A percentile compares a stretch with the other conserved stretches of the same genome.
phyloP scores from a whole-genome alignment of 2,797 vertebrate genomes.

The Thripadectes ignobilis region DNA sequence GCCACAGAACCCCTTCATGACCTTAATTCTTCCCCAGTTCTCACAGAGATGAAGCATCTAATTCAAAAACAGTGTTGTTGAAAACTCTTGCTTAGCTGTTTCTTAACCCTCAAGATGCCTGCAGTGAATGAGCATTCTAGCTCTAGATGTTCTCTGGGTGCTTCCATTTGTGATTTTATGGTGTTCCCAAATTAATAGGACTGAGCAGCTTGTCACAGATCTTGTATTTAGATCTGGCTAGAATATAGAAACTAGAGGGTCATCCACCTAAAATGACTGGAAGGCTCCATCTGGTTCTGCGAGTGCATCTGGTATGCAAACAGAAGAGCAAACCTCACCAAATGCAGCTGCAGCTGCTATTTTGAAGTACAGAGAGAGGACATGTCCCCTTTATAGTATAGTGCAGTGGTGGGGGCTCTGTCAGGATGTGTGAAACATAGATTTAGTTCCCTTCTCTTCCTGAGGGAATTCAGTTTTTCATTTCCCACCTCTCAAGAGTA shows the following conservation, averaged over 20 bases:
- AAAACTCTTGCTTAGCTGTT: constrained; percentile 14
- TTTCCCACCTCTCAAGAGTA: constrained; percentile 29
- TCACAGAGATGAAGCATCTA: background rate
- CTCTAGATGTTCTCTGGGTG: background rate
- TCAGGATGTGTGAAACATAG: background rate
- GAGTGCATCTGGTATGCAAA: background rate
- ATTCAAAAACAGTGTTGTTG: constrained; percentile 44
- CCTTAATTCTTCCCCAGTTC: background rate
- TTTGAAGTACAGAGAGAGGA: background rate
- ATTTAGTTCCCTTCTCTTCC: constrained; percentile 18
- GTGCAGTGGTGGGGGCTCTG: background rate
- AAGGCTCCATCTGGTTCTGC: background rate
- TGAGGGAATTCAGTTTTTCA: constrained; percentile 14
- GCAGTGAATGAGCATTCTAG: background rate
- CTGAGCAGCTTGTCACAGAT: background rate
- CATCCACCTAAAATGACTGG: background rate
- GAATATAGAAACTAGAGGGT: background rate
- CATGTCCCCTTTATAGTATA: background rate
- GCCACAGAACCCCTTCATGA: background rate
- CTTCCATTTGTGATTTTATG: background rate
- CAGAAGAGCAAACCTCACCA: background rate
- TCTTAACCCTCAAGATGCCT: constrained; percentile 31
- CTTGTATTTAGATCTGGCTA: background rate
- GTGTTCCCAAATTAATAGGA: background rate
- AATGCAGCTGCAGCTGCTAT: constrained; percentile 19